phyloP scores from a whole-genome alignment of 2,888 invertebrate genomes.

The Bombylius major region DNA sequence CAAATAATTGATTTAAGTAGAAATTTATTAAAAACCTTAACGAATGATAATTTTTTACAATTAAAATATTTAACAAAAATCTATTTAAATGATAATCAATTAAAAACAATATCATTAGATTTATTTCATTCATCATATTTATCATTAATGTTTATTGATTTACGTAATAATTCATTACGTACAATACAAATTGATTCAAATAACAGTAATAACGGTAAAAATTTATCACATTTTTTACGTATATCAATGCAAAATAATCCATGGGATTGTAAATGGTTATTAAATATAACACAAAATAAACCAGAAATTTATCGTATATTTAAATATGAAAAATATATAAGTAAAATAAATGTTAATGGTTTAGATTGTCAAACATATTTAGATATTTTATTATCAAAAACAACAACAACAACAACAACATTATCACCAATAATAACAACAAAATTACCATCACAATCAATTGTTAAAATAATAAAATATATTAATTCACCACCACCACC shows the following conservation, averaged over 20 bases:
- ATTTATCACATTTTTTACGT: slow-evolving; percentile 10
- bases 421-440: neutral
- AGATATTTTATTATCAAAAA: no score
- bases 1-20: slow-evolving; percentile 24
- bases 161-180: slow-evolving; percentile 13
- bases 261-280: slow-evolving; percentile 32
- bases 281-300: slow-evolving; percentile 24
- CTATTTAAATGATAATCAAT: slow-evolving; percentile 7
- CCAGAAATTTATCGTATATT: slow-evolving; percentile 29
- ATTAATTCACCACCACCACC: neutral
- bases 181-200: neutral
- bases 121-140: neutral
- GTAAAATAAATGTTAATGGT: slow-evolving; percentile 33
- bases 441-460: neutral
- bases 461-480: no score
- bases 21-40: slow-evolving; percentile 22
- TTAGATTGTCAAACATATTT: slow-evolving; percentile 25
- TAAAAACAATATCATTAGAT: slow-evolving; percentile 13
- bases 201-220: neutral
- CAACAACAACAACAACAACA: neutral
- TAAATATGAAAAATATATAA: slow-evolving; percentile 30
- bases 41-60: slow-evolving; percentile 19
- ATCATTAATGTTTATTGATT: slow-evolving; percentile 8
- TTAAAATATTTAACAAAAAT: slow-evolving; percentile 3
- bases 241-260: slow-evolving; percentile 28